These are phyloP conservation scores for Mesoclemmys tuberculata DNA, from an alignment of 2,113 vertebrate genomes.

Conservation along the genomic window DNA sequence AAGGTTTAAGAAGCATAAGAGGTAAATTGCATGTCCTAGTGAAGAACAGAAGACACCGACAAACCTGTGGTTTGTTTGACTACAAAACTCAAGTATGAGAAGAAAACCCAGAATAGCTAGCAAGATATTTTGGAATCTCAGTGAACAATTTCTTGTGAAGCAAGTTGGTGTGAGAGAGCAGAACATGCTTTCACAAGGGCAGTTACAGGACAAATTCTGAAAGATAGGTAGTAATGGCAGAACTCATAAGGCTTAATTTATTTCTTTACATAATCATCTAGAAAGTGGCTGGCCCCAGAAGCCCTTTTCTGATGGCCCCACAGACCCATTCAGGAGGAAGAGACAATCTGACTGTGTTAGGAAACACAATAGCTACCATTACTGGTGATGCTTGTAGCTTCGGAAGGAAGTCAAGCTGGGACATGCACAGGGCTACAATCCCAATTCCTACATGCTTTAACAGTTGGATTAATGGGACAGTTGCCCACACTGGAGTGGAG, in stretches of 20 bases:
- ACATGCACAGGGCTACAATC: neutral
- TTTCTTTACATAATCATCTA: neutral
- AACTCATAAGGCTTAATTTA: neutral
- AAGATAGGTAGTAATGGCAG: accelerated
- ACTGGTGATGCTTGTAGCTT: neutral
- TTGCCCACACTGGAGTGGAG: neutral
- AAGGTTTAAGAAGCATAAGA: constrained; percentile 10
- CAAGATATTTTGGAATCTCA: neutral
- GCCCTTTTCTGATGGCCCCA: neutral
- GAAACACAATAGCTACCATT: neutral
- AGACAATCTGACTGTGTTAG: neutral
- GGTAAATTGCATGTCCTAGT: neutral
- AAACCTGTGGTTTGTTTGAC: constrained; percentile 13
- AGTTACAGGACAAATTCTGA: neutral
- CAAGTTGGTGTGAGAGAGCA: neutral
- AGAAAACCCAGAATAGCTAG: neutral
- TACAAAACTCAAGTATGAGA: neutral
- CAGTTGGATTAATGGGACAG: neutral
- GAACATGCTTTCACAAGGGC: neutral
- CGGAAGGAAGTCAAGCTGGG: too few species aligned
- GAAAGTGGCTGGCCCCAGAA: neutral
- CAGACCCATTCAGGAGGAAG: neutral
- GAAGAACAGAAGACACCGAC: neutral
- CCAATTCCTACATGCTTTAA: neutral
- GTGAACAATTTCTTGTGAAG: constrained; percentile 36